Base-by-base conservation (phyloP, 2,888 invertebrate species). In the Anoncus sp. region DNA sequence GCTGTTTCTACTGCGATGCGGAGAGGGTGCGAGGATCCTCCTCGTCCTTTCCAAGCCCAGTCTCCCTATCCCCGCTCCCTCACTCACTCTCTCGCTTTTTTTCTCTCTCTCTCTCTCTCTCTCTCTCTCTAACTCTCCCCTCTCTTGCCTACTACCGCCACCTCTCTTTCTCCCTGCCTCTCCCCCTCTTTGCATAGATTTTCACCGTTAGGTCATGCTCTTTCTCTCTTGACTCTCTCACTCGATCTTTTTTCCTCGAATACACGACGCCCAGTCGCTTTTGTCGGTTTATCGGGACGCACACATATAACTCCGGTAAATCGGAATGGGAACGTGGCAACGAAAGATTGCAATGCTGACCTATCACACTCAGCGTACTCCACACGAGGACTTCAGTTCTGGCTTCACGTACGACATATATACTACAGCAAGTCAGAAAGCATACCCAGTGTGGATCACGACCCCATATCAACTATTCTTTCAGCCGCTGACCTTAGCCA, bases 191-290 rank as follows among this genome's bases (percentile, higher is more conserved):
- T 55, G 7, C 59, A 60, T 47, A 20, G 40, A 57, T 57, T 71
- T 69, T 40, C n/a, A n/a, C 40, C 43, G 69, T 74, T 70, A 69
- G 35, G 40, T 62, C 69, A 65, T 62, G 27, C 43, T 80, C 40
- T 49, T 45, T 67, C 45, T 53, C 67, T 51, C 72, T 63, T 66
- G 69, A 67, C 77, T 55, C 59, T 22, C 55, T 12, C 20, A n/a
- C 53, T 43, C 43, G 9, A 16, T 60, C 62, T 60, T 43, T 53
- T 49, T 27, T 62, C 63, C 49, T 31, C 43, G 45, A 22, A 53
- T 47, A 53, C 40, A 70, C 49, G 45, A 60, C 43, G 31, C 86
- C 90, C 92, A 85, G 89, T 91, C 92, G 91, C 92, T 88, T 91
- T 91, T 80, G 88, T 89, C 83, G 85, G 84, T 85, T 87, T 87